Percentiles rank a stretch among this genome's conserved stretches.
Conservation (phyloP, 2,888 invertebrate species). For the Rhagium mordax region DNA sequence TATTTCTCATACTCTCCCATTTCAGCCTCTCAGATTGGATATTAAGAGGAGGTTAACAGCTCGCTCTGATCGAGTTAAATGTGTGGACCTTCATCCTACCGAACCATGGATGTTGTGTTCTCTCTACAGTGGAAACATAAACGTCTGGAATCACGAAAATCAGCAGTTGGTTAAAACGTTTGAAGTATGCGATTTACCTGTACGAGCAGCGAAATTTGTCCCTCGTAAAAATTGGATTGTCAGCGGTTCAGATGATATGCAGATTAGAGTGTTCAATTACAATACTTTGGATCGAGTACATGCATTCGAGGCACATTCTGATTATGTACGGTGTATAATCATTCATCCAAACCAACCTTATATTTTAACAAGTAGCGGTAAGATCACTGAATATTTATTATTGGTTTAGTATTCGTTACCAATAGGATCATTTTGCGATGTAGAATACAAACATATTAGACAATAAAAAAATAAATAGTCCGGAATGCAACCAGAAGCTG, state of each 20-base stretch:
- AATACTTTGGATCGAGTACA: constrained; percentile 97
- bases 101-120: constrained; percentile 99
- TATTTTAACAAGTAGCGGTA: constrained; percentile 96
- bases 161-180: constrained; percentile 92
- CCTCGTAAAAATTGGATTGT: constrained; percentile 99
- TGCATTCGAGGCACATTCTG: constrained; percentile 98
- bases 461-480: too few species aligned
- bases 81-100: constrained; percentile 96
- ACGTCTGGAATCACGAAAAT: constrained; percentile 99
- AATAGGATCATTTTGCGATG: too few species aligned
- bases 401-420: too few species aligned
- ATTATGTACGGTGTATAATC: constrained; percentile 96
- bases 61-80: constrained; percentile 98
- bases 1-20: constrained; percentile 46
- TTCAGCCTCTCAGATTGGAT: constrained; percentile 94
- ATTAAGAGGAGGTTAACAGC: constrained; percentile 98
- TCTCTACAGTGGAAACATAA: constrained; percentile 98
- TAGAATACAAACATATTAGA: too few species aligned
- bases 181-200: constrained; percentile 97
- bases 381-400: constrained; percentile 62
- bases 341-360: constrained; percentile 98
- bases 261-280: constrained; percentile 97
- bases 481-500: too few species aligned
- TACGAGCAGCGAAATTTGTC: constrained; percentile 96
- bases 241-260: constrained; percentile 97